Base-by-base conservation (phyloP, 2,113 vertebrate species). In the Rostratula benghalensis region DNA sequence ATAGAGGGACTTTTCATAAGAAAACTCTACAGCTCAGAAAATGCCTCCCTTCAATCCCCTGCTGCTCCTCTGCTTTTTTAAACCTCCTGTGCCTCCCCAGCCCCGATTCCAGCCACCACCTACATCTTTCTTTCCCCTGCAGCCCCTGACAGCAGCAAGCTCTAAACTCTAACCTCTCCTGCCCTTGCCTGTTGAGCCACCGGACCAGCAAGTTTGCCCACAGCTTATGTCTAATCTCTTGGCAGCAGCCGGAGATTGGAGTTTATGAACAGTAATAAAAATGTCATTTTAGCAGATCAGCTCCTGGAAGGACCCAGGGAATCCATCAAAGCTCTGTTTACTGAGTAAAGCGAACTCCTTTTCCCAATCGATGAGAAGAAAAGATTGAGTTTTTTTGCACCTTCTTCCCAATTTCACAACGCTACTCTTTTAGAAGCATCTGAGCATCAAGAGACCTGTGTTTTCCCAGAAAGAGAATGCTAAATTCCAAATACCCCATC, bases 251-350 rank as follows among this genome's bases (percentile, higher is more conserved):
- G 63, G 99, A 99, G 99, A 99, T 98, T 97, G 97, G 98, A 99
- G 98, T 99, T 99, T 99, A 99, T 99, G 99, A 99, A 99, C 99
- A 99, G 99, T 99, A 99, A 99, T 99, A 99, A 99, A 99, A 99
- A 99, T 99, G 99, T 99, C 99, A 99, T 99, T 99, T 99, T 99
- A 98, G 98, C 97, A 98, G 98, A 97, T 98, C 98, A 99, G 98
- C 98, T 98, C 86, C 96, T 96, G 94, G 98, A 98, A 97, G 97
- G 93, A 98, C 97, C 97, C 92, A 93, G 97, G 98, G 98, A 98
- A 98, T 98, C 98, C 98, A 98, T 97, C 98, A 98, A 98, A 98
- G 98, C 98, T 99, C 98, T 99, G 97, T 99, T 99, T 99, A 98
- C 98, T 88, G 98, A 98, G 98, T 98, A 98, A 98, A 98, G 98